Evolutionary conservation across 1,140 invertebrate genomes (phyloP), one percentile per base, ranked within the genome.

Genomic region (Caenorhabditis inopinata): DNA sequence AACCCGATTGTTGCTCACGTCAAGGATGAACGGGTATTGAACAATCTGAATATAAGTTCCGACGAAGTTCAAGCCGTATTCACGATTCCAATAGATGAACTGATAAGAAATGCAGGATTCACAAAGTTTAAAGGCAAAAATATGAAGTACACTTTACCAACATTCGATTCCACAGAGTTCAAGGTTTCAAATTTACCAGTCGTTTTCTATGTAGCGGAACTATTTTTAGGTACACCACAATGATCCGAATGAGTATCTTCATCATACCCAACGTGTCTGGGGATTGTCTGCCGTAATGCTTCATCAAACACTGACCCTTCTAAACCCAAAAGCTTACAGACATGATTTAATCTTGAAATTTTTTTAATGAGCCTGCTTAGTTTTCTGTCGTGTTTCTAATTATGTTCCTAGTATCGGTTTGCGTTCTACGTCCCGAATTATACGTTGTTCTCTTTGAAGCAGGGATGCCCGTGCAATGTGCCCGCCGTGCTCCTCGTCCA

Each of bases 1-100:
- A 78, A 35, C 0, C 76, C 76, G 3, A 68, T 78, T 18, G 53
- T 78, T 16, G 76, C 51, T 45, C 21, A 68, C n/a, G 21, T 68
- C 11, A 6, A 16, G 21, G 58, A 68, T 42, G 58, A 68, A 21
- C 2, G 4, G 23, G 32, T 38, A 11, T 32, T 68, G n/a, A 12
- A 68, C 21, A 42, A 9, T 16, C n/a, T 68, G 32, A 21, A 38
- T 5, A 32, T 68, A 1, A 68, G 38, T 23, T 68, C 58, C 23
- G 58, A 68, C 11, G 58, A 68, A 38, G 58, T 68, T 38, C 58
- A 68, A n/a, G 25, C 58, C 7, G 58, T 68, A 1, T 68, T 68
- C n/a, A 42, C 58, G 16, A 68, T 68, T 23, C 58, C 58, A 21
- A 21, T 68, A 2, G 58, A 68, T 38, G 58, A 68, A 42, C 32